These are phyloP conservation scores for Polypedilum vanderplanki DNA, from an alignment of 1,140 invertebrate species.

Conservation along the genomic window DNA sequence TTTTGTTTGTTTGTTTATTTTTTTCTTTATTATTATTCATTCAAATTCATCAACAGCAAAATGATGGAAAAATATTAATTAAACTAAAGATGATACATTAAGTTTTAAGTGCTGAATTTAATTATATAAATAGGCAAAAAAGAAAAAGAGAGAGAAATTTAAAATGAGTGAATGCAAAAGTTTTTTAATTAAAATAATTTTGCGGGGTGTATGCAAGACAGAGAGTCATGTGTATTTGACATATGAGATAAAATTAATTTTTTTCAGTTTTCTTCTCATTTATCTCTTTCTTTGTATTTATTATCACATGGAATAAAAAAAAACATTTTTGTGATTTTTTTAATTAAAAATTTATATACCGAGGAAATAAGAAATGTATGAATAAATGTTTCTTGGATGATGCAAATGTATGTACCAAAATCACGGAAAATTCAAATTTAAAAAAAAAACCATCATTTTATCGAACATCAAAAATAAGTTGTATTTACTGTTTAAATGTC, in stretches of 20 bases:
- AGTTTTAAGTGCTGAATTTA: slow-evolving; percentile 10
- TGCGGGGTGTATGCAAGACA: background rate
- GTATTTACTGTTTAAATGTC: no score
- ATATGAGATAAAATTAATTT: slow-evolving; percentile 9
- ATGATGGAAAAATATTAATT: background rate
- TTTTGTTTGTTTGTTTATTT: slow-evolving; percentile 17
- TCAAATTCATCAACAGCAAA: background rate
- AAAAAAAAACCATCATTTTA: no score
- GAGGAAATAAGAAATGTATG: no score
- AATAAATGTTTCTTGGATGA: no score
- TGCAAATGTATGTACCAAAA: no score
- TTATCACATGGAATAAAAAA: background rate
- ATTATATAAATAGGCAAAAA: slow-evolving; percentile 6
- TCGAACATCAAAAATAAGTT: no score
- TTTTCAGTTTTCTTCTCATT: background rate
- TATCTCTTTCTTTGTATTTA: background rate
- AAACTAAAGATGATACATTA: slow-evolving; percentile 12
- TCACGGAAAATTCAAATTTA: no score
- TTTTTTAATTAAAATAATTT: slow-evolving; percentile 20
- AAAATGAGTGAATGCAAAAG: slow-evolving; percentile 12
- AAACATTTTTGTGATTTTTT: no score
- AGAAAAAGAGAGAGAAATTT: background rate
- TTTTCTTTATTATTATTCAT: background rate
- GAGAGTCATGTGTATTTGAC: slow-evolving; percentile 3
- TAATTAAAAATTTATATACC: no score